Evolutionary conservation across 2,113 vertebrate species (phyloP), one percentile per base, ranked within the genome.

Genomic region (Noturus placidus): DNA sequence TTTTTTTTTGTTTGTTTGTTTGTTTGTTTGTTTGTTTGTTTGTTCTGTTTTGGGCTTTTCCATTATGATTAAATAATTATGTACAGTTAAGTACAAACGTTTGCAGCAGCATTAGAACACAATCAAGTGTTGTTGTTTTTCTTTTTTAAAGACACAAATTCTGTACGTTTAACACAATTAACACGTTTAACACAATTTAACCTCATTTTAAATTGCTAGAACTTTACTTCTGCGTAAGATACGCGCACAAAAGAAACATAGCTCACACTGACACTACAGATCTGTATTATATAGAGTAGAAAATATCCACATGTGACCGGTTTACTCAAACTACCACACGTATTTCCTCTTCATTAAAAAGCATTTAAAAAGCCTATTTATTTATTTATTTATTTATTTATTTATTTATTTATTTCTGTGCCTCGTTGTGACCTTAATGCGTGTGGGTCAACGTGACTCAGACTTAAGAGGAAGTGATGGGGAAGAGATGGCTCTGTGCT

Each of bases 391-490:
- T 46, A 0, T 46, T 72, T 70, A 80, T 90, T 70, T 42, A 7
- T n/a, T n/a, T n/a, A n/a, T 46, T 46, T 46, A 0, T 46, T 72
- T 70, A 80, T 90, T 70, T 42, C 83, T 74, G 81, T 59, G 83
- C 88, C 69, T 85, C 78, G 33, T 80, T 81, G 77, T 92, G 90
- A 88, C 90, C 89, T 89, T 86, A 90, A 89, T 92, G 89, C 87
- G 56, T 87, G 77, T 72, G 72, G 77, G 84, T 87, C 74, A 25
- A 59, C 1, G 19, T 88, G 87, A 91, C 83, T 90, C 69, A 88
- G 72, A 89, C 69, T 82, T 86, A 87, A 87, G 81, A 56, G 85
- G 85, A 88, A 86, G 86, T 87, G 83, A 86, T 80, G 74, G 82
- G 69, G 79, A 67, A 82, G 88, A 87, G 85, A 83, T 86, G 85